Evolutionary conservation across 2,113 vertebrate species (phyloP).

Genomic region (Cyphomyrus plagiostoma): DNA sequence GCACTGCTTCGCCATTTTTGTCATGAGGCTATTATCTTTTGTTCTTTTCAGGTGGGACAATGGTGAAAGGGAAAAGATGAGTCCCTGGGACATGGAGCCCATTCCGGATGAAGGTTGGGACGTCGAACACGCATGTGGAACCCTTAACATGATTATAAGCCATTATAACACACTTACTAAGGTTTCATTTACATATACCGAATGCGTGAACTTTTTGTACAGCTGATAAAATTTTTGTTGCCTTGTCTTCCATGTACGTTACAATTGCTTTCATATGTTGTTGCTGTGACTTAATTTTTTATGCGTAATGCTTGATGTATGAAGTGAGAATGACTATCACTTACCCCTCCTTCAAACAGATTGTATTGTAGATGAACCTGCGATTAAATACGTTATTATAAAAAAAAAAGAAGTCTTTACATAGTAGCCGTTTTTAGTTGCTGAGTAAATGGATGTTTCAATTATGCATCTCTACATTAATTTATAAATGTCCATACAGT

Average conservation of each 20-base stretch:
- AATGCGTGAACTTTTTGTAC: not conserved
- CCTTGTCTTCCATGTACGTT: not conserved
- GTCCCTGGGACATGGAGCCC: conserved; percentile 97
- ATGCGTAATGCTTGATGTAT: not conserved
- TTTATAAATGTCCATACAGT: not conserved
- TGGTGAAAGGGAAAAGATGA: conserved; percentile 91
- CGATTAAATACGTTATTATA: not conserved
- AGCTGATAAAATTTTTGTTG: not conserved
- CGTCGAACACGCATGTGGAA: not conserved
- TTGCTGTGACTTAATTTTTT: not conserved
- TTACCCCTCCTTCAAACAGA: not conserved
- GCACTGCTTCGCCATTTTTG: not conserved
- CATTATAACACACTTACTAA: not conserved
- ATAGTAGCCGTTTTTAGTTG: not conserved
- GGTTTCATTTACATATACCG: not conserved
- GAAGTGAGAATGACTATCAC: not conserved
- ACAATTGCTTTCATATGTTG: not conserved
- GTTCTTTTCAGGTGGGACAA: conserved; percentile 84
- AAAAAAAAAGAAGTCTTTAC: not conserved
- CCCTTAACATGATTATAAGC: not conserved
- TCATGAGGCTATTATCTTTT: not conserved
- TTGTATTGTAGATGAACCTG: not conserved
- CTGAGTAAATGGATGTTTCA: not conserved
- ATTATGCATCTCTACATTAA: not conserved
- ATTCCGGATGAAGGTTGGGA: conserved; percentile 89